Base-by-base conservation (phyloP, 37 sponge, comb jelly and placozoan species). In the Bolinopsis microptera region DNA sequence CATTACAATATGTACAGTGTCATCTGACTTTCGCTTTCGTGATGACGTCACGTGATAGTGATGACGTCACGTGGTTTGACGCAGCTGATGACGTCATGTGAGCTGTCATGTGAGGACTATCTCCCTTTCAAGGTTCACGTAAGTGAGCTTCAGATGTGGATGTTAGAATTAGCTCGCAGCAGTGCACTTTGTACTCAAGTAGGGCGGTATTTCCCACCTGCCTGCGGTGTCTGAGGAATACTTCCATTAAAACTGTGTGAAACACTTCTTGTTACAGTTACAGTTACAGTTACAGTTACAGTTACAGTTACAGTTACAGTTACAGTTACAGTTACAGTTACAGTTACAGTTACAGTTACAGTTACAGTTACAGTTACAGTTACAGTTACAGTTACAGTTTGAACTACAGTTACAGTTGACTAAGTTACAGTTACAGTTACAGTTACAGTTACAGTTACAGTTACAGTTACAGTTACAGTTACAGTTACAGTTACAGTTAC, bases 121-220 rank as follows among this genome's bases (percentile, higher is more conserved):
- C n/a, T n/a, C n/a, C n/a, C 13, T 48, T 48, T 77, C 35, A 77
- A 36, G 80, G 80, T 36, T 77, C 80, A 31, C 80, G 80, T 32
- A 77, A 32, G 80, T 77, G 80, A 2, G 80, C 80, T 77, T 77
- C 80, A 32, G 80, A 31, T 21, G 80, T 77, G 9, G 80, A 77
- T 0, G 90, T 86, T 38, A 86, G 61, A 48, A 86, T 86, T 18
- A 86, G 90, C 36, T 86, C 90, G 61, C 90, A 86, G 90, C 90
- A 86, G 90, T 86, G 90, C 13, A 86, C 61, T 86, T 86, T 86
- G 90, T 41, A 86, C 31, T 86, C 90, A 1, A 39, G 90, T 28
- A 86, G 80, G 36, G 27, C 32, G 36, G 33, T 77, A 18, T 18
- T 32, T 2, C 32, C 32, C 35, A 77, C 33, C 80, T 77, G 80